Conservation (phyloP, 2,888 invertebrate species). For the Operophtera brumata region DNA sequence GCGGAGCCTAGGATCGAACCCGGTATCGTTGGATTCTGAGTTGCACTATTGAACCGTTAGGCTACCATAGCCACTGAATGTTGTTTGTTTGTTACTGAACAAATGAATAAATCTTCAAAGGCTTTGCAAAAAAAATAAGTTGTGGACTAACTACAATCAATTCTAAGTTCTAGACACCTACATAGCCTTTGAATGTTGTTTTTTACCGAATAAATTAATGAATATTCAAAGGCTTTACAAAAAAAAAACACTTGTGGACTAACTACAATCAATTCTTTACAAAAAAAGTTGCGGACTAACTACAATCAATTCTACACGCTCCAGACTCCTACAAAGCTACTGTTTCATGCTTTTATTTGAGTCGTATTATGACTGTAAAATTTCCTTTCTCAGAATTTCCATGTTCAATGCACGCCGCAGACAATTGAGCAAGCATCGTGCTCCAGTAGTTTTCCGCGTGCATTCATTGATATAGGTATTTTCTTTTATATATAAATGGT, state of each 20-base stretch:
- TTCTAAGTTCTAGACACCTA: no score
- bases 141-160: no score
- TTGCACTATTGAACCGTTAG: no score
- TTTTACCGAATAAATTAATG: constrained; percentile 34
- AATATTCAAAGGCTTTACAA: constrained; percentile 14
- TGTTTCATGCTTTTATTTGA: neutral
- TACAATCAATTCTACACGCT: no score
- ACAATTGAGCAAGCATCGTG: constrained; percentile 3
- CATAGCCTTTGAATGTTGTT: no score
- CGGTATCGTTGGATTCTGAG: no score
- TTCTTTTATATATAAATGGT: constrained; percentile 51
- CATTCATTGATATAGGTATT: constrained; percentile 15
- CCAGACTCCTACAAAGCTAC: no score
- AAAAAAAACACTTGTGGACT: neutral
- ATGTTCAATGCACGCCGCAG: neutral
- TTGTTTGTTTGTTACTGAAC: constrained; percentile 37
- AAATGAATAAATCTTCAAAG: constrained; percentile 25
- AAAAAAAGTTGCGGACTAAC: no score
- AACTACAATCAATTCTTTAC: neutral
- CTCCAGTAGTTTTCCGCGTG: constrained; percentile 14
- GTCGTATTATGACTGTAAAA: neutral
- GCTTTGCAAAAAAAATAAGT: constrained; percentile 4
- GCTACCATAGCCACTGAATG: no score
- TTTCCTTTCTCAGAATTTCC: neutral
- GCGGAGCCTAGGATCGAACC: no score